A percentile compares a stretch with the other conserved stretches of the same genome.
Evolutionary conservation across 2,797 vertebrate species (phyloP).

Genomic region (Spea hammondii): DNA sequence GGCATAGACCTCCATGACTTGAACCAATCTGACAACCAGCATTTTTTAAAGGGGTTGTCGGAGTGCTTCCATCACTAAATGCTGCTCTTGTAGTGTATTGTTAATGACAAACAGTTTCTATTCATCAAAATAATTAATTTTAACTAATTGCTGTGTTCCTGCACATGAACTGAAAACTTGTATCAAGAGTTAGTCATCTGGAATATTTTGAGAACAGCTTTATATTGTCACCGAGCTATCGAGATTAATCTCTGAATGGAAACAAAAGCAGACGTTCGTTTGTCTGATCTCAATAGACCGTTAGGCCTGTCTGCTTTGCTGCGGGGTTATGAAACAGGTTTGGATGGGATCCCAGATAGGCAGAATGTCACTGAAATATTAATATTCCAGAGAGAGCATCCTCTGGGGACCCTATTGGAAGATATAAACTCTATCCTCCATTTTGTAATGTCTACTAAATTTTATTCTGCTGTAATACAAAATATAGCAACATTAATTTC

Average conservation of each 20-base stretch:
- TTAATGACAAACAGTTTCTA: too few species aligned
- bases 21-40: too few species aligned
- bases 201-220: neutral
- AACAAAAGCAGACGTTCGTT: constrained; percentile 14
- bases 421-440: neutral
- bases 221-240: neutral
- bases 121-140: too few species aligned
- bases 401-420: neutral
- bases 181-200: neutral
- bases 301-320: neutral
- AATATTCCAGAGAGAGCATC: neutral
- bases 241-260: neutral
- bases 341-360: constrained; percentile 22
- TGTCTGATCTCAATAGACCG: neutral
- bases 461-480: neutral
- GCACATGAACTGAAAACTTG: too few species aligned
- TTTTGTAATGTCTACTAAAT: constrained; percentile 1
- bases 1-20: too few species aligned
- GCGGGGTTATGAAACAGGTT: neutral
- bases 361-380: constrained; percentile 12
- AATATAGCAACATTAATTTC: neutral
- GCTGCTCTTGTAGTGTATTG: too few species aligned
- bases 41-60: too few species aligned
- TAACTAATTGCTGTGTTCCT: too few species aligned
- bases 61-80: too few species aligned